These are phyloP conservation scores for Platyscapa corneri DNA, from an alignment of 1,140 invertebrate genomes.

Conservation along the genomic window DNA sequence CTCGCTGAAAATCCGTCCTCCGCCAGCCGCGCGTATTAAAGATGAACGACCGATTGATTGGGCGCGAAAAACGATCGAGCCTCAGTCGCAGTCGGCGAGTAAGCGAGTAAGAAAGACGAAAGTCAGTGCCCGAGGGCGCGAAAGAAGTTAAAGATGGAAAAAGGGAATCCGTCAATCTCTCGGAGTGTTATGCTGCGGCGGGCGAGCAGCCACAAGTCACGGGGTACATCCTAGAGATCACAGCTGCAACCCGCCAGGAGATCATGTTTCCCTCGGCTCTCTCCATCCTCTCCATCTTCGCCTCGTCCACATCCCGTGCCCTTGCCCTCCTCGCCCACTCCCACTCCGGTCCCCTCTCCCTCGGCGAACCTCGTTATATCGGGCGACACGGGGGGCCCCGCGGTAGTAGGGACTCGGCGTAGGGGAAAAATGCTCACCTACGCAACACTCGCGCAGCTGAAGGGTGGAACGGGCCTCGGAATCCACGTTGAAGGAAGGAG, in stretches of 20 bases:
- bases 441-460: not conserved
- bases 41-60: not conserved
- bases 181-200: not conserved
- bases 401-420: not conserved
- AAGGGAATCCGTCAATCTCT: not conserved
- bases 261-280: constrained; percentile 53
- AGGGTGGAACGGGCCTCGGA: not conserved
- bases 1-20: not conserved
- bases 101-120: not conserved
- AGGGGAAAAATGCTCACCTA: not conserved
- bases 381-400: not conserved
- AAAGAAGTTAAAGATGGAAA: not conserved
- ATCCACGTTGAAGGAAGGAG: not conserved
- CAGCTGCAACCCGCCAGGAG: constrained; percentile 51
- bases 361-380: no score
- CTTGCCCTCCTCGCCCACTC: not conserved
- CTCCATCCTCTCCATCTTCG: not conserved
- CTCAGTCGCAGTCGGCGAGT: no score
- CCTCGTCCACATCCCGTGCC: no score
- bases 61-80: no score
- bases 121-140: constrained; percentile 19
- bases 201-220: constrained; percentile 21
- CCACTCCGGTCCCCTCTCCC: not conserved
- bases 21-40: no score
- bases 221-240: constrained; percentile 50